Evolutionary conservation across 2,888 invertebrate species (phyloP), one percentile per base, ranked within the genome.

Genomic region (Aleiodes alternator): DNA sequence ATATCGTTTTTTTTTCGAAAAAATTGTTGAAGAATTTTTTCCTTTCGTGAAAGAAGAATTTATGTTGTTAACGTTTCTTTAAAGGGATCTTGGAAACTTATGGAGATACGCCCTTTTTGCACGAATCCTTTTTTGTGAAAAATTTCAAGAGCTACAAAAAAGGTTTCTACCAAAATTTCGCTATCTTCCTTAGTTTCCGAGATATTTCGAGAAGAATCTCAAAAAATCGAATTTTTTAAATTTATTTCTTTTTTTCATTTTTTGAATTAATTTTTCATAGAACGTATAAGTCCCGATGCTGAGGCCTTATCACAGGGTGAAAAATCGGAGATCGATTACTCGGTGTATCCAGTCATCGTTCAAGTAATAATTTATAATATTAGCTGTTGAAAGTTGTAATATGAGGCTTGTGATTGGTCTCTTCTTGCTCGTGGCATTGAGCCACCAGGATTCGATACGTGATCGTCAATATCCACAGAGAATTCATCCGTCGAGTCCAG

Each of bases 401-500:
- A 71, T 57, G 29, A 59, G 61, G 14, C 38, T 64, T 7, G 12
- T 38, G 34, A 64, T 64, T 43, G 16, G 43, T 64, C 43, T 64
- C 43, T 43, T 43, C 48, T 23, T 64, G n/a, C 71, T 75, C 34
- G 70, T 56, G 71, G 66, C 38, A 50, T 56, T 55, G 66, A 71
- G 50, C 48, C 34, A 57, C 12, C 64, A 75, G 51, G 71, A 75
- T 50, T 66, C 70, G 12, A 70, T 64, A 6, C 61, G 75, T 16
- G 75, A 75, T 56, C 71, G 71, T 29, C 56, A 82, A 34, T 79
- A 70, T 31, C 76, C 78, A 59, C 75, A 80, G 50, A 80, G 80
- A 23, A 80, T 80, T 11, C 82, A 83, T 29, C 81, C 79, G 69
- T 78, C 83, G 68, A 79, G 76, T n/a, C 72, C 80, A 55, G 76